Evolutionary conservation across 2,113 vertebrate genomes (phyloP).

Genomic region (Regulus satrapa): DNA sequence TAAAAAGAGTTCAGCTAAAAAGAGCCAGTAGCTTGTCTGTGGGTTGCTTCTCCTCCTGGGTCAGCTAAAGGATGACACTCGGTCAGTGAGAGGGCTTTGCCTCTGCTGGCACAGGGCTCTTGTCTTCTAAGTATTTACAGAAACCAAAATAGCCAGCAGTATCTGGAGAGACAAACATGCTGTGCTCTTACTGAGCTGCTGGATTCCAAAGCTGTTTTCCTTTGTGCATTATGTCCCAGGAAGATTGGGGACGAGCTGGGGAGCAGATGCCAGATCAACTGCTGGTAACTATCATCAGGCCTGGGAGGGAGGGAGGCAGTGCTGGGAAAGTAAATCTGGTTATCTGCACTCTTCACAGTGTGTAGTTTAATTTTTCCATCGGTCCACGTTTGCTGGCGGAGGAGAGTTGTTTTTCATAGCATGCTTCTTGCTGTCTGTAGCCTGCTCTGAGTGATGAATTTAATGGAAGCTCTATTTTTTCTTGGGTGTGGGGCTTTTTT

Average conservation of each 20-base stretch:
- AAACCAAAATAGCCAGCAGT: background rate
- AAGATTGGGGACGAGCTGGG: background rate
- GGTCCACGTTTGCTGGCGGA: background rate
- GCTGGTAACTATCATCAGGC: background rate
- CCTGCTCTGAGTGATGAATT: background rate
- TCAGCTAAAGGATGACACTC: background rate
- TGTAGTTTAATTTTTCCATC: background rate
- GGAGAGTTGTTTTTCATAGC: background rate
- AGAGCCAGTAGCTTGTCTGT: background rate
- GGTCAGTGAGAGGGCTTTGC: background rate
- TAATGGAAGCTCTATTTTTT: background rate
- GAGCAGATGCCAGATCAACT: background rate
- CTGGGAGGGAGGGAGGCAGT: background rate
- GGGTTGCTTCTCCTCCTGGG: background rate
- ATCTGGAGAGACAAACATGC: background rate
- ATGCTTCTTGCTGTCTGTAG: background rate
- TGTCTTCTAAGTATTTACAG: background rate
- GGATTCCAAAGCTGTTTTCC: constrained; percentile 3
- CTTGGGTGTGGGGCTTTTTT: accelerated
- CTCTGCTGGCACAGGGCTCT: background rate
- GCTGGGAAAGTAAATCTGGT: background rate
- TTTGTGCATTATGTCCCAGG: background rate
- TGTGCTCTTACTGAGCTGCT: background rate
- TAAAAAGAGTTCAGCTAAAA: background rate
- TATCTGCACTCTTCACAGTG: background rate